These are phyloP conservation scores for Avahi laniger DNA, from an alignment of 2,797 vertebrate genomes.

Conservation along the genomic window DNA sequence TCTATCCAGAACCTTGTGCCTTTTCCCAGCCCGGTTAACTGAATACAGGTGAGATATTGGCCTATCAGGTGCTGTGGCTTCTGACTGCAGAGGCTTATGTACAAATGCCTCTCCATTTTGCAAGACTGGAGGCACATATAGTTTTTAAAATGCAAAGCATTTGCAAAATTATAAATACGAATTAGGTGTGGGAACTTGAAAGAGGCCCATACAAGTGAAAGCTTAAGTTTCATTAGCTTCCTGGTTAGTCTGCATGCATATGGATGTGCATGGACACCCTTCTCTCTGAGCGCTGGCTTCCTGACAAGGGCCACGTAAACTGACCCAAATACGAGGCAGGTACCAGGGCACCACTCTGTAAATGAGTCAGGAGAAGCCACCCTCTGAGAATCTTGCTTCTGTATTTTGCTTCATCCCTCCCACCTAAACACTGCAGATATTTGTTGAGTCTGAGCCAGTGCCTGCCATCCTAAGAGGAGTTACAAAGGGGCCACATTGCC, in stretches of 20 bases:
- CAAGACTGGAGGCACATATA: neutral
- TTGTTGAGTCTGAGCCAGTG: neutral
- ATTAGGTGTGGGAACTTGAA: neutral
- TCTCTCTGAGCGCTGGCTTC: neutral
- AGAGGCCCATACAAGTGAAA: neutral
- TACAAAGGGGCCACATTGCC: neutral
- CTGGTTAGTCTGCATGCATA: neutral
- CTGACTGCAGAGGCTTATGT: neutral
- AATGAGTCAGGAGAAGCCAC: neutral
- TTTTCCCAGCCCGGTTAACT: neutral
- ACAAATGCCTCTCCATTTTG: neutral
- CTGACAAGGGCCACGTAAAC: neutral
- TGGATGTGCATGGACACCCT: neutral
- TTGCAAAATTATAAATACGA: neutral
- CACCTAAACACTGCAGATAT: neutral
- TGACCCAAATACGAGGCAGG: neutral
- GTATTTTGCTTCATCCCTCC: neutral
- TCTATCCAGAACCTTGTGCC: neutral
- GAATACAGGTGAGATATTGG: neutral
- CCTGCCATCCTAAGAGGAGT: neutral
- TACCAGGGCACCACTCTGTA: neutral
- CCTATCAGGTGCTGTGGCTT: neutral
- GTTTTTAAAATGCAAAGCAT: neutral
- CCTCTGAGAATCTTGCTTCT: neutral
- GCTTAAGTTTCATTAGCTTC: neutral